Conservation (phyloP, 1,140 invertebrate species). For the Neodiprion lecontei region DNA sequence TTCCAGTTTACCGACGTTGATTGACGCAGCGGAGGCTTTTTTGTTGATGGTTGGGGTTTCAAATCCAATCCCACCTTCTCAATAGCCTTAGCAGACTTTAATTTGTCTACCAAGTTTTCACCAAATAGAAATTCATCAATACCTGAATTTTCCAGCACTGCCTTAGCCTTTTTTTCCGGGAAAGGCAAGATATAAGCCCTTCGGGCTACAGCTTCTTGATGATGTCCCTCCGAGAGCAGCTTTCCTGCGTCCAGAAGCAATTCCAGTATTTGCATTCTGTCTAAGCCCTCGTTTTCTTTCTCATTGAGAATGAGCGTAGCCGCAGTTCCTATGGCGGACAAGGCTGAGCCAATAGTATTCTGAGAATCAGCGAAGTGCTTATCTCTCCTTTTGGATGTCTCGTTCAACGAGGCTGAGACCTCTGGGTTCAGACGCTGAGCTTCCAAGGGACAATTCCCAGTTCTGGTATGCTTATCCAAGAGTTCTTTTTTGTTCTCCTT, state of each 20-base stretch:
- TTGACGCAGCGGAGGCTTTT: neutral
- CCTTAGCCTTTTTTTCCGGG: neutral
- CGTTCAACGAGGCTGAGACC: slow-evolving; percentile 17
- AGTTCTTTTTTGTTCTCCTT: neutral
- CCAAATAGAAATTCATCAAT: neutral
- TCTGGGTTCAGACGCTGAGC: slow-evolving; percentile 19
- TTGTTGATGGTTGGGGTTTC: neutral
- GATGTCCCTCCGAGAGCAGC: slow-evolving; percentile 17
- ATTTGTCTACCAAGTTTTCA: neutral
- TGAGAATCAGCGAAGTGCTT: slow-evolving; percentile 21
- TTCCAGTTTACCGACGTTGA: neutral
- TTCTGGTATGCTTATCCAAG: slow-evolving; percentile 17
- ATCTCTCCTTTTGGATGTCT: slow-evolving; percentile 22
- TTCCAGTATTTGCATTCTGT: slow-evolving; percentile 11
- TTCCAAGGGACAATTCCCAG: slow-evolving; percentile 19
- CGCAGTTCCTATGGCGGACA: slow-evolving; percentile 22
- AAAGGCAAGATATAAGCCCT: slow-evolving; percentile 19
- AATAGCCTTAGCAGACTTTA: neutral
- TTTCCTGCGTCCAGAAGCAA: slow-evolving; percentile 22
- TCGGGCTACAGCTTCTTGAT: slow-evolving; percentile 17
- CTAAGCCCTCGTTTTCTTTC: slow-evolving; percentile 13
- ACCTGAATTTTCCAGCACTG: too few relatives aligned
- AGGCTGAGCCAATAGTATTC: slow-evolving; percentile 14
- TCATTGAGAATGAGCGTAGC: slow-evolving; percentile 23
- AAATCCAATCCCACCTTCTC: neutral